Evolutionary conservation across 2,113 vertebrate genomes (phyloP), one percentile per base, ranked within the genome.

Genomic region (Cryptotis parvus): DNA sequence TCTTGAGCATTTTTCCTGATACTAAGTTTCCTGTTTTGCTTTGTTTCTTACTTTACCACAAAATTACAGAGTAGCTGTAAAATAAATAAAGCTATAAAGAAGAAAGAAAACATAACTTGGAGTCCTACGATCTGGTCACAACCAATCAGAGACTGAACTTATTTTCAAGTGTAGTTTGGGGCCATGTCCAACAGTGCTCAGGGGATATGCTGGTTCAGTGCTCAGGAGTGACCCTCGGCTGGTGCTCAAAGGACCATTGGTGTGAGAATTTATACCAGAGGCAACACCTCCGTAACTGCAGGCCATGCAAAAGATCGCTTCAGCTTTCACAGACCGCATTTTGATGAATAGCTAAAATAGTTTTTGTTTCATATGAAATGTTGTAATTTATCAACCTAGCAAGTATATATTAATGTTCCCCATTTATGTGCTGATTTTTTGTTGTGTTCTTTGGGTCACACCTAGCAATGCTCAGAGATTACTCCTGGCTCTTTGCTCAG

Each of bases 361-460:
- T 26, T 39, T 85, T 11, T 15, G 39, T 61, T 74, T 31, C 43
- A 29, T 49, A 35, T n/a, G 22, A 79, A 91, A 73, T 31, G 58
- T 31, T 14, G 18, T n/a, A 58, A 58, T 37, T 86, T 78, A 78
- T 35, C 27, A 55, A 31, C 31, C 35, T 31, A 49, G 16, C 49
- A 92, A 69, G 41, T 65, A 49, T 9, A 45, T 39, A 87, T 90
- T 87, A 82, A 69, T 7, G 76, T 68, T 69, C 20, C 16, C 79
- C 63, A 31, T 37, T 14, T 24, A 68, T 6, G 6, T 18, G 31
- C 4, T 90, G 15, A 11, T 89, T 84, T 80, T 24, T 31, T 41
- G n/a, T n/a, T n/a, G n/a, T n/a, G n/a, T n/a, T n/a, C n/a, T n/a
- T n/a, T n/a, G n/a, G n/a, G n/a, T n/a, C n/a, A n/a, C n/a, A n/a